phyloP scores from a whole-genome alignment of 1,140 invertebrate genomes.

The Ridgeia piscesae region DNA sequence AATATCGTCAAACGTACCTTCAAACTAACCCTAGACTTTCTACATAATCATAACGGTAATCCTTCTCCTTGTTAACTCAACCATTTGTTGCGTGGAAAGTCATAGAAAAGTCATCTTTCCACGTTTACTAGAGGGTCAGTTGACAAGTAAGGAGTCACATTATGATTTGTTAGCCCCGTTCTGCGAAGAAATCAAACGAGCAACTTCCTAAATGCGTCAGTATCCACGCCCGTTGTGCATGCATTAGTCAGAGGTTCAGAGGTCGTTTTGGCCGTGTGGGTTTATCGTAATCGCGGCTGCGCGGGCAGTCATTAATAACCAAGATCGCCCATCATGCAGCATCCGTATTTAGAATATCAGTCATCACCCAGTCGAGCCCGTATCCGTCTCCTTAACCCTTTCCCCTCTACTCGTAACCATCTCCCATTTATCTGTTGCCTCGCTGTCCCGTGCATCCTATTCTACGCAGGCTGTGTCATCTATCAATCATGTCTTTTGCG shows the following conservation, averaged over 20 bases:
- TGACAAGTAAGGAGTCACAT: neutral
- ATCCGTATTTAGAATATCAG: neutral
- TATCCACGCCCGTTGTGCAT: neutral
- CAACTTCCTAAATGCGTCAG: neutral
- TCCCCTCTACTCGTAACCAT: neutral
- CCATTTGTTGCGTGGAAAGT: too few relatives aligned
- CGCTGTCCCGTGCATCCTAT: neutral
- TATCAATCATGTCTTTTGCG: neutral
- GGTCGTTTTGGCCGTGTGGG: neutral
- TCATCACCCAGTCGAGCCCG: neutral
- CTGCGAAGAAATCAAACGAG: neutral
- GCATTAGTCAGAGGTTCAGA: neutral
- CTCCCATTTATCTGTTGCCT: neutral
- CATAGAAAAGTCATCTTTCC: too few relatives aligned
- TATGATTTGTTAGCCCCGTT: neutral
- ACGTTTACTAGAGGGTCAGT: too few relatives aligned
- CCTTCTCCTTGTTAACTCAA: too few relatives aligned
- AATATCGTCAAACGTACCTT: too few relatives aligned
- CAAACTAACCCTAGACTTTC: too few relatives aligned
- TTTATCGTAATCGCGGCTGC: neutral
- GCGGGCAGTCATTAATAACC: neutral
- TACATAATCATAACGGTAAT: too few relatives aligned
- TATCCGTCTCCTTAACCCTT: neutral
- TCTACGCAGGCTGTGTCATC: neutral
- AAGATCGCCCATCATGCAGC: neutral